Conservation (phyloP, 2,888 invertebrate species). For the Mesorhabditis spiculigera region DNA sequence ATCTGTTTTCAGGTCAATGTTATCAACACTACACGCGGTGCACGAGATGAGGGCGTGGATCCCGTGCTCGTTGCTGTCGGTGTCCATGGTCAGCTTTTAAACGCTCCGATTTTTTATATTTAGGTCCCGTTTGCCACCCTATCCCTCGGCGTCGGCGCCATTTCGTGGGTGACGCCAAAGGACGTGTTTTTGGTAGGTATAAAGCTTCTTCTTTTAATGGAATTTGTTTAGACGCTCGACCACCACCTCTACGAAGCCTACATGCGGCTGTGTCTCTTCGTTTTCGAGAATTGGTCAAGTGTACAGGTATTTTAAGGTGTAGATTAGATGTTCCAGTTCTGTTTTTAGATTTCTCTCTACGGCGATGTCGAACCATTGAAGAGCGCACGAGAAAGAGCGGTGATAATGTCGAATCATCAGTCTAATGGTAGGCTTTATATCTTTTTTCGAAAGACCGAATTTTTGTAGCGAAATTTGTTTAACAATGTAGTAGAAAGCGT, state of each 20-base stretch:
- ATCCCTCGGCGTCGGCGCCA: slow-evolving; percentile 37
- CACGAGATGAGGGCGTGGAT: slow-evolving; percentile 25
- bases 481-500: too few species aligned
- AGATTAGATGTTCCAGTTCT: neutral
- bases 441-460: too few species aligned
- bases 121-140: slow-evolving; percentile 46
- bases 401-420: slow-evolving; percentile 53
- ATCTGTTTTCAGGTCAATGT: slow-evolving; percentile 8
- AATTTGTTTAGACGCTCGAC: slow-evolving; percentile 31
- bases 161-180: slow-evolving; percentile 39
- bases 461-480: too few species aligned
- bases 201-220: neutral
- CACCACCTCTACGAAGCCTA: slow-evolving; percentile 44
- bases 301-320: slow-evolving; percentile 21
- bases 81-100: slow-evolving; percentile 18
- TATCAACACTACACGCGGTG: slow-evolving; percentile 23
- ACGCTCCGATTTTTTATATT: neutral
- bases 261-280: slow-evolving; percentile 49
- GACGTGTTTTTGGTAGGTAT: slow-evolving; percentile 15
- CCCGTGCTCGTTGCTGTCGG: slow-evolving; percentile 36
- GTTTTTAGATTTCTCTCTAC: slow-evolving; percentile 33
- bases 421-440: slow-evolving; percentile 33
- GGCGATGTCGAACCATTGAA: slow-evolving; percentile 34
- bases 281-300: slow-evolving; percentile 50
- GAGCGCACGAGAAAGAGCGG: slow-evolving; percentile 26